Evolutionary conservation across 1,140 invertebrate genomes (phyloP), one percentile per base, ranked within the genome.

Genomic region (Drosophila asahinai): DNA sequence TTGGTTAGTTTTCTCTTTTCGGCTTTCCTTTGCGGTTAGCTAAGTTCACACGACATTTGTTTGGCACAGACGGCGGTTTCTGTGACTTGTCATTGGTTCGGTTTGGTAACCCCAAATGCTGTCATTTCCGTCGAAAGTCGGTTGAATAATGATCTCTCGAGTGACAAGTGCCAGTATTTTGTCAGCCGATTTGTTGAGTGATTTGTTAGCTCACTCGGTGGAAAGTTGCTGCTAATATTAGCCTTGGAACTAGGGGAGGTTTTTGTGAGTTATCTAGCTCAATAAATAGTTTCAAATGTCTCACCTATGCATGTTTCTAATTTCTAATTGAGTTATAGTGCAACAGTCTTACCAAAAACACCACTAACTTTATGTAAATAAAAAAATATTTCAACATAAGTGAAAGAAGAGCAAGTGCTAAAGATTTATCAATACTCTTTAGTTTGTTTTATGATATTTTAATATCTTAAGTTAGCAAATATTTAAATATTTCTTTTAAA

Each of bases 71-170:
- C 72, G 70, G 80, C 67, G 80, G 68, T 80, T 51, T 82, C 52
- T 72, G 59, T 72, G 36, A 70, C 82, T 78, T 82, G 66, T 74
- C 70, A 72, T 72, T 71, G 67, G 64, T 66, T 71, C 40, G 71
- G 64, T 87, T 83, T 83, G 62, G 70, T 81, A 84, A 80, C 65
- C 64, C 45, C 52, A 72, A 89, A 87, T 76, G 81, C 62, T 76
- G 81, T 71, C 77, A 87, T 83, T 83, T 87, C 84, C 84, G 81
- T 55, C 63, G 81, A 89, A 87, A 87, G 84, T 81, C 77, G 47
- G 36, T 62, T 81, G 55, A 81, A 75, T 81, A 77, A 87, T 74
- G 51, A 63, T 52, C 33, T 48, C 63, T 48, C 49, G 45, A 57
- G 66, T 59, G 52, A 48, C 67, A 79, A 73, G 52, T 70, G 77